These are phyloP conservation scores for Illadopsis cleaveri DNA, from an alignment of 2,113 vertebrate species.

Conservation along the genomic window DNA sequence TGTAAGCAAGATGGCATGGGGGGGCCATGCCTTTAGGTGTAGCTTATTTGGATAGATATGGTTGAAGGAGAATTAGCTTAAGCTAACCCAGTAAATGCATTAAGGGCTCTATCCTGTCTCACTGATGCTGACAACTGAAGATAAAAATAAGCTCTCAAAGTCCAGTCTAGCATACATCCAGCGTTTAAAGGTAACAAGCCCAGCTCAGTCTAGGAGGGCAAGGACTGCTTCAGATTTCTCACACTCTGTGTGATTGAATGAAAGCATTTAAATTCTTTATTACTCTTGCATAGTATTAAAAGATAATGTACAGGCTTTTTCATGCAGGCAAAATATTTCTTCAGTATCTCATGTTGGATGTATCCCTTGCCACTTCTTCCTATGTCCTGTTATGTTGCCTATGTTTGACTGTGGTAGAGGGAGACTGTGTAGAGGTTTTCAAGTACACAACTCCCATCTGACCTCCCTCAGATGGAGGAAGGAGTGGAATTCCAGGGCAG, in stretches of 20 bases:
- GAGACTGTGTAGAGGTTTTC: neutral
- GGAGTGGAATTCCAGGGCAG: neutral
- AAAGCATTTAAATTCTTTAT: neutral
- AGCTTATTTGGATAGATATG: neutral
- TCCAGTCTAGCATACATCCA: neutral
- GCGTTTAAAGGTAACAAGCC: neutral
- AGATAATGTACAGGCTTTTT: neutral
- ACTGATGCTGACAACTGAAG: neutral
- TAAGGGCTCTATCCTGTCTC: neutral
- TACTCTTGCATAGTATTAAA: neutral
- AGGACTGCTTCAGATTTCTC: neutral
- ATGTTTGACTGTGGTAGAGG: accelerated
- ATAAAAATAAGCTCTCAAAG: neutral
- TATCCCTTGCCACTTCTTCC: neutral
- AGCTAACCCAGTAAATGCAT: neutral
- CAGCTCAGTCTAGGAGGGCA: too few relatives aligned
- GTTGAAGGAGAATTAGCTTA: neutral
- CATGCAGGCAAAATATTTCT: neutral
- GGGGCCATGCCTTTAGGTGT: neutral
- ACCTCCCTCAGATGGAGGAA: neutral
- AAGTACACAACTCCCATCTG: neutral
- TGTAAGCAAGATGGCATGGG: neutral
- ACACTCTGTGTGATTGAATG: neutral
- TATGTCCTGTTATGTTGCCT: neutral
- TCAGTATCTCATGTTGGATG: neutral